phyloP scores from a whole-genome alignment of 2,113 vertebrate species.

The Leucopsar rothschildi region DNA sequence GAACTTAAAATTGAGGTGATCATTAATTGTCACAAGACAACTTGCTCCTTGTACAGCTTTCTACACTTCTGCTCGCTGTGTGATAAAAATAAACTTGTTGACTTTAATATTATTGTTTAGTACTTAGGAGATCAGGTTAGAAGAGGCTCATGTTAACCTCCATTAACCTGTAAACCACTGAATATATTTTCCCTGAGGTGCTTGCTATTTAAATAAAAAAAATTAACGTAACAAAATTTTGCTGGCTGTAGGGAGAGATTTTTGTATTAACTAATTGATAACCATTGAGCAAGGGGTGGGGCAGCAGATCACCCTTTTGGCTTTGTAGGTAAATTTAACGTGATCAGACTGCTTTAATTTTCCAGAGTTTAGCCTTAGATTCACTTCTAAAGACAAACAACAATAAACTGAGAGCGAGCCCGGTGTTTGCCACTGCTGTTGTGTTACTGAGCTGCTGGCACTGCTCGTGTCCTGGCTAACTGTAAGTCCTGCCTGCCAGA shows the following conservation, averaged over 20 bases:
- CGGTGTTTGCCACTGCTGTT: background rate
- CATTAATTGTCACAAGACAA: background rate
- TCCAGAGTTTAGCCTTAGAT: background rate
- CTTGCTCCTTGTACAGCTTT: background rate
- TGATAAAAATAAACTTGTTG: background rate
- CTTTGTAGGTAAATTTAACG: background rate
- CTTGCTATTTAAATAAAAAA: background rate
- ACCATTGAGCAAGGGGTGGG: background rate
- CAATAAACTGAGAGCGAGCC: background rate
- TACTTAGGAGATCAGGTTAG: background rate
- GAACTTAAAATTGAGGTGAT: background rate
- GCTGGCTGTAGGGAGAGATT: background rate
- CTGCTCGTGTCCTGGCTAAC: fast-evolving
- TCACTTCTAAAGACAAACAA: background rate
- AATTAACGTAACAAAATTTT: background rate
- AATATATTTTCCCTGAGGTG: background rate
- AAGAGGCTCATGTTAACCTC: background rate
- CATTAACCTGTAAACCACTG: background rate
- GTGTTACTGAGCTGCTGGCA: background rate
- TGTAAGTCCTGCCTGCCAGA: background rate
- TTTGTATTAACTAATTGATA: background rate
- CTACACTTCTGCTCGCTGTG: background rate
- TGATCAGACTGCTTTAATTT: background rate
- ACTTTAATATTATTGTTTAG: background rate
- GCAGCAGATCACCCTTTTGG: background rate